These are phyloP conservation scores for Orycteropus afer DNA, from an alignment of 2,113 vertebrate genomes.

Conservation along the genomic window DNA sequence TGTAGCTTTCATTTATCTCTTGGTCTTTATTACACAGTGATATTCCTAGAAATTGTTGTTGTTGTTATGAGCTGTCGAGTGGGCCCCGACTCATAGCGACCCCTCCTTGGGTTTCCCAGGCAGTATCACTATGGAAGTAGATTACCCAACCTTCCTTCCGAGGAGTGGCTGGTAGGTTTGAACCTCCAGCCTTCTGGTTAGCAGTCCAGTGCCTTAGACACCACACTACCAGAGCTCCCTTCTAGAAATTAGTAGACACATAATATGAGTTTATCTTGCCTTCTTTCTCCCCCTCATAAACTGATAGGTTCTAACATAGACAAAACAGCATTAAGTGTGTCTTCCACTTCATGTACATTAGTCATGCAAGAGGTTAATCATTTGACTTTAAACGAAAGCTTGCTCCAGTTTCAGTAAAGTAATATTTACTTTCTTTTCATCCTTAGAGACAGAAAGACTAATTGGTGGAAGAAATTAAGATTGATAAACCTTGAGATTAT, in stretches of 20 bases:
- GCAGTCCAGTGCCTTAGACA: too few species aligned
- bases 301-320: constrained; percentile 54
- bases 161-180: too few species aligned
- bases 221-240: too few species aligned
- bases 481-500: constrained; percentile 51
- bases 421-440: constrained; percentile 76
- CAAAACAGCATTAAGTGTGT: constrained; percentile 60
- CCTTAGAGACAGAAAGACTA: constrained; percentile 58
- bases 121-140: too few species aligned
- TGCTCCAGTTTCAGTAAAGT: constrained; percentile 52
- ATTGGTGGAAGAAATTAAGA: constrained; percentile 56
- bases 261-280: constrained; percentile 46
- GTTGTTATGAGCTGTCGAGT: too few species aligned
- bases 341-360: constrained; percentile 66
- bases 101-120: too few species aligned
- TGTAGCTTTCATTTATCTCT: constrained; percentile 23
- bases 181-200: too few species aligned
- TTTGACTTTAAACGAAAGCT: constrained; percentile 65
- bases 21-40: constrained; percentile 31
- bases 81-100: too few species aligned
- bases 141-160: too few species aligned
- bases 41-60: constrained; percentile 66
- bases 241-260: constrained; percentile 30
- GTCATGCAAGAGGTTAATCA: constrained; percentile 74
- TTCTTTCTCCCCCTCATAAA: constrained; percentile 49